These are phyloP conservation scores for Myanophis thanlyinensis DNA, from an alignment of 2,113 vertebrate genomes.

Conservation along the genomic window DNA sequence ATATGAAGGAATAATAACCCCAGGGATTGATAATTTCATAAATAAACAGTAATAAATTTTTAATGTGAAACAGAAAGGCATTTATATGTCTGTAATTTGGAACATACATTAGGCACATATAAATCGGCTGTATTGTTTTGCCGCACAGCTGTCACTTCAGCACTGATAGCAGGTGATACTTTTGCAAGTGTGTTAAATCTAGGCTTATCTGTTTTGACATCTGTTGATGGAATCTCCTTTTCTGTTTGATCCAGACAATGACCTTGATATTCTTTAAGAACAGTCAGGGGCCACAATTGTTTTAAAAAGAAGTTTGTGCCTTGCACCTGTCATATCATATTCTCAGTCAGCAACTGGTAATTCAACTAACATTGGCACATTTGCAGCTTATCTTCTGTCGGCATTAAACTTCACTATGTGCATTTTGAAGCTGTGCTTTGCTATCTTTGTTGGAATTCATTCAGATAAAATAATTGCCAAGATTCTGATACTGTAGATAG, in stretches of 20 bases:
- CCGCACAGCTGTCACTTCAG: conserved; percentile 70
- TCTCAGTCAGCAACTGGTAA: conserved; percentile 56
- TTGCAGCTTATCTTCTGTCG: conserved; percentile 38
- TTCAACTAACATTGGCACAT: conserved; percentile 40
- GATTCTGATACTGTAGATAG: neutral
- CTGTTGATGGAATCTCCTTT: conserved; percentile 77
- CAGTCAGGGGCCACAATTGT: conserved; percentile 48
- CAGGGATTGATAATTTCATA: conserved; percentile 42
- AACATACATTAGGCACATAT: conserved; percentile 47
- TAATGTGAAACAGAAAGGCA: conserved; percentile 37
- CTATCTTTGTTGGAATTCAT: neutral
- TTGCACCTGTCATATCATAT: conserved; percentile 63
- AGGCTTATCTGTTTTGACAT: conserved; percentile 82
- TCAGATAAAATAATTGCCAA: neutral
- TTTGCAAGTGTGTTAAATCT: conserved; percentile 77
- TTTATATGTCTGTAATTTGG: conserved; percentile 54
- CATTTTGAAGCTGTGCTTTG: neutral
- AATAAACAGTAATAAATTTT: conserved; percentile 41
- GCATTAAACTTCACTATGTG: conserved; percentile 13
- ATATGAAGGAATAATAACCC: conserved; percentile 17
- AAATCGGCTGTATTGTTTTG: conserved; percentile 69
- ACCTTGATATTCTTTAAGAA: conserved; percentile 74
- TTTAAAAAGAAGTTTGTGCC: conserved; percentile 55
- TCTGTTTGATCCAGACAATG: conserved; percentile 72
- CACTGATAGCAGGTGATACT: conserved; percentile 79